Conservation (phyloP, 2,113 vertebrate species). For the Sphaerodactylus townsendi region DNA sequence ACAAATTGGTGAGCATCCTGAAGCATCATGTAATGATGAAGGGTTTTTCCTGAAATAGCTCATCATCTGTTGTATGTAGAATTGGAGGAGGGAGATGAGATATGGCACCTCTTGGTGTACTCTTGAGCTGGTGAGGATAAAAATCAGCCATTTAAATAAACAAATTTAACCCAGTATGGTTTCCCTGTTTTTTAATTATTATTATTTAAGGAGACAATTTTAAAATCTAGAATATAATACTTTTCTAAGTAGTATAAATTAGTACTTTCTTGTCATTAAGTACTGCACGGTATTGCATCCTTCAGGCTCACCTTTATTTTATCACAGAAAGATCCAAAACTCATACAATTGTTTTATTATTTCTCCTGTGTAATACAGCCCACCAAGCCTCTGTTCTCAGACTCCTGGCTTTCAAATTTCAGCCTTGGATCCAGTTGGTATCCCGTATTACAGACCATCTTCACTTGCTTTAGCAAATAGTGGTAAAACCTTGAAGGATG, state of each 20-base stretch:
- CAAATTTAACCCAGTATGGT: no score
- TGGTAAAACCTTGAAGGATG: background rate
- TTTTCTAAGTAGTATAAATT: background rate
- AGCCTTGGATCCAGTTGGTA: background rate
- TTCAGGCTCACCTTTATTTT: background rate
- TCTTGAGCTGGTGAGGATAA: no score
- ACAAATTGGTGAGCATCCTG: no score
- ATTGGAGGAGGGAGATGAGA: no score
- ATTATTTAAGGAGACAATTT: no score
- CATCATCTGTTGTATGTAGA: no score
- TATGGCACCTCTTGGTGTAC: no score
- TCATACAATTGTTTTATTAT: background rate
- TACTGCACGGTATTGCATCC: background rate
- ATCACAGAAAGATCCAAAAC: background rate
- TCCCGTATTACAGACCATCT: accelerated
- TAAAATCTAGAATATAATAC: background rate
- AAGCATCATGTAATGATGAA: no score
- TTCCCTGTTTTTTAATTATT: no score
- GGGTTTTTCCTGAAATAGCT: no score
- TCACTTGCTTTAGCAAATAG: background rate
- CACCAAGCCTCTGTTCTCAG: background rate
- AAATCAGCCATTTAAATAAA: no score
- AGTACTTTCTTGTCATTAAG: background rate
- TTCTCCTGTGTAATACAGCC: background rate
- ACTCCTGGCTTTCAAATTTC: background rate